Evolutionary conservation across 1,140 invertebrate genomes (phyloP).

Genomic region (Drosophila trapezifrons): DNA sequence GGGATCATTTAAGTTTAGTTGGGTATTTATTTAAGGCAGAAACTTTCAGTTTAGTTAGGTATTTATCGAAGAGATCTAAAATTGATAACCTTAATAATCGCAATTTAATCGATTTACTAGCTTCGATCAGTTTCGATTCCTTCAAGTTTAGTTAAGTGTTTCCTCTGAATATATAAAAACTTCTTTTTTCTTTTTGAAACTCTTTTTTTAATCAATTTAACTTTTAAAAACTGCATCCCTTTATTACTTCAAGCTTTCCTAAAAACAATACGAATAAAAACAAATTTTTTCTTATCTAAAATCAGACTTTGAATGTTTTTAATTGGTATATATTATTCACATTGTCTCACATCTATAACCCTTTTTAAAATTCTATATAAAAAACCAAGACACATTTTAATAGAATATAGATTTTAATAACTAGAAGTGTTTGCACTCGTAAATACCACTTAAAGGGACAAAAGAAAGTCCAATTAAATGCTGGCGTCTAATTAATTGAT

Average conservation of each 20-base stretch:
- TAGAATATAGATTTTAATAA: neutral
- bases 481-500: conserved; percentile 50
- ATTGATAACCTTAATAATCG: no score
- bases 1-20: neutral
- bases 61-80: neutral
- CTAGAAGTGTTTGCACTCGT: neutral
- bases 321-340: neutral
- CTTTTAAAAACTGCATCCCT: no score
- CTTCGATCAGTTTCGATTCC: no score
- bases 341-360: neutral
- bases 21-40: neutral
- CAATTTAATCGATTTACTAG: no score
- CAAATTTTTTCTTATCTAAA: no score
- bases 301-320: neutral
- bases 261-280: no score
- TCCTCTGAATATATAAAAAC: no score
- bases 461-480: conserved; percentile 30
- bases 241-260: no score
- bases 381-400: neutral
- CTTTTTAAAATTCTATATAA: neutral
- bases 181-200: no score
- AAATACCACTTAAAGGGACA: neutral
- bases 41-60: neutral
- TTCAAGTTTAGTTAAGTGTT: neutral
- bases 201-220: no score